Evolutionary conservation across 2,113 vertebrate species (phyloP), one percentile per base, ranked within the genome.

Genomic region (Chaetops frenatus): DNA sequence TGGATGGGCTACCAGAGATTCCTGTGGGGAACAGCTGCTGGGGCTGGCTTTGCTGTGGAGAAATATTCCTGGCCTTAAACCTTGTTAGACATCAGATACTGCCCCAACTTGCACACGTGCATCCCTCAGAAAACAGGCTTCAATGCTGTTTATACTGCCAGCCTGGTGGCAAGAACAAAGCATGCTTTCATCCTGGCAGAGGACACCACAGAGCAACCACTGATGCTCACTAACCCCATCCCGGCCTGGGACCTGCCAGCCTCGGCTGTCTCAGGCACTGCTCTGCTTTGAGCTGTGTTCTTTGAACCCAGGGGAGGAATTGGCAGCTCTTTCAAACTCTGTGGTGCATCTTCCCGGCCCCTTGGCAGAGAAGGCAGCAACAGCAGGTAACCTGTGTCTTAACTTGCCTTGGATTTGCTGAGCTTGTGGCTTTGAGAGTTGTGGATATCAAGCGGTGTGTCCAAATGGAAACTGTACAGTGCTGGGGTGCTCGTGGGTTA

Each of bases 221-320:
- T 22, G 70, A 35, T 15, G 24, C 35, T n/a, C 73, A 27, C 10
- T 23, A 31, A 27, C 56, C 38, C 29, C 67, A 81, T 35, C 31
- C 69, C 13, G 1, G 40, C 18, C 42, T 1, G 0, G 15, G 31
- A 53, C 45, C 42, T 40, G 60, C 2, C 5, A 36, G 35, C 8
- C 70, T 36, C 4, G 6, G 42, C 60, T 62, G 47, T 31, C 56
- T 80, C 27, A 27, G 29, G 62, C 58, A 51, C 27, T 40, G 40
- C 51, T 71, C 35, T 50, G 56, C 33, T 76, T 38, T 60, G 47
- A 28, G 51, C 33, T 56, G 27, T 28, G 48, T 74, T 33, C 48
- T 90, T 69, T 27, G 51, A 93, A 54, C 5, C 11, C 74, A 62
- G 27, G 4, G 10, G 61, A 78, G 61, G 44, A 84, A 62, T 0